Evolutionary conservation across 2,797 vertebrate species (phyloP), one percentile per base, ranked within the genome.

Genomic region (Carapus acus): DNA sequence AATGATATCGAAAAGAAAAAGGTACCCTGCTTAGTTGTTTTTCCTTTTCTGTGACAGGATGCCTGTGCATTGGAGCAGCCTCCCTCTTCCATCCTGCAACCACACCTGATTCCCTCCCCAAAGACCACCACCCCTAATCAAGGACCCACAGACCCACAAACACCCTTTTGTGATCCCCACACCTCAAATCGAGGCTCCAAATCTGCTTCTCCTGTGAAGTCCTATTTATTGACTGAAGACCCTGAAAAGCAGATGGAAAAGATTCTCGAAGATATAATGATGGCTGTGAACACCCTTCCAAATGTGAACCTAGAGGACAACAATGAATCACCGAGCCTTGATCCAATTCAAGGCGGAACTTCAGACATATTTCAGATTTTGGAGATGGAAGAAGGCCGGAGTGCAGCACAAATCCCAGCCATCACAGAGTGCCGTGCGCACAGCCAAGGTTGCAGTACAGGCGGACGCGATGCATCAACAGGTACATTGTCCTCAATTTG

Each of bases 231-330:
- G 8, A 34, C 23, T 3, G 81, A 85, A 20, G 86, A 87, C 48
- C 69, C 73, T 0, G 82, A 87, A 1, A 84, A 85, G 61, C 74
- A 85, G 40, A 75, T 88, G 1, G 73, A 78, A 19, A 83, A 65
- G 69, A 54, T 89, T 48, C 19, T 88, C 54, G 87, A 90, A 15
- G 85, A 88, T 22, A 77, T 86, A 56, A 82, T 87, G 83, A 85
- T 82, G 65, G 76, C 78, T 22, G 74, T 88, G 56, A 78, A 86
- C 65, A 82, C 87, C 54, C 69, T 88, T 48, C 83, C 85, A 0
- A 49, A 58, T 47, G 7, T 76, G 8, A 43, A 45, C 20, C 27
- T 54, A 37, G 67, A 81, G 16, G 51, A 15, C 1, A 55, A 49
- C 31, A 53, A 54, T 31, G 63, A 43, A 19, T 19, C 62, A 3